A percentile compares a stretch with the other conserved stretches of the same genome.
Conservation (phyloP, 2,113 vertebrate genomes). For the Scophthalmus maximus region DNA sequence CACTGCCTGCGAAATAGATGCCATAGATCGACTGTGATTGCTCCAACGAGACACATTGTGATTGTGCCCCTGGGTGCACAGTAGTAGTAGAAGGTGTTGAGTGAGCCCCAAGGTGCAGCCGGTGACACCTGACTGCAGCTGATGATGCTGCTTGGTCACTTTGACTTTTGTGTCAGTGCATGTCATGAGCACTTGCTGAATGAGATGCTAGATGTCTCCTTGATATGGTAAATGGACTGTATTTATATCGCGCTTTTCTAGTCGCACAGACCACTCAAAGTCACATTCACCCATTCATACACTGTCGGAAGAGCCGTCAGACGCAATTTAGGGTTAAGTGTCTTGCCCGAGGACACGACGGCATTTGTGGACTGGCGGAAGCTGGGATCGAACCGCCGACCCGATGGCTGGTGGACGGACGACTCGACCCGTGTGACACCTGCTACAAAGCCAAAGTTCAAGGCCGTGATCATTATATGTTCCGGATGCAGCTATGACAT, state of each 20-base stretch:
- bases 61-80: not conserved
- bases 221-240: too few relatives aligned
- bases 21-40: too few relatives aligned
- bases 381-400: too few relatives aligned
- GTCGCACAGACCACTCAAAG: too few relatives aligned
- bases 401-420: too few relatives aligned
- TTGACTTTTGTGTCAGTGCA: conserved; percentile 17
- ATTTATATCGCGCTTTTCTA: too few relatives aligned
- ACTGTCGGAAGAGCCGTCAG: too few relatives aligned
- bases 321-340: too few relatives aligned
- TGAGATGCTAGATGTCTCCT: not conserved
- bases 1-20: too few relatives aligned
- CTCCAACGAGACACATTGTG: not conserved
- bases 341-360: too few relatives aligned
- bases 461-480: not conserved
- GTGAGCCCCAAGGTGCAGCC: not conserved
- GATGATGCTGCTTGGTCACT: conserved; percentile 18
- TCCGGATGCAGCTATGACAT: conserved; percentile 8
- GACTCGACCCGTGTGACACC: conserved; percentile 22
- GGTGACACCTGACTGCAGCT: conserved; percentile 19
- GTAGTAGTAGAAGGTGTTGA: not conserved
- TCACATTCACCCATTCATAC: too few relatives aligned
- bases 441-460: conserved; percentile 28
- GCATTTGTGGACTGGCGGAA: too few relatives aligned
- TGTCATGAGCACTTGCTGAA: conserved; percentile 25